Base-by-base conservation (phyloP, 2,113 vertebrate genomes). In the Zeus faber region DNA sequence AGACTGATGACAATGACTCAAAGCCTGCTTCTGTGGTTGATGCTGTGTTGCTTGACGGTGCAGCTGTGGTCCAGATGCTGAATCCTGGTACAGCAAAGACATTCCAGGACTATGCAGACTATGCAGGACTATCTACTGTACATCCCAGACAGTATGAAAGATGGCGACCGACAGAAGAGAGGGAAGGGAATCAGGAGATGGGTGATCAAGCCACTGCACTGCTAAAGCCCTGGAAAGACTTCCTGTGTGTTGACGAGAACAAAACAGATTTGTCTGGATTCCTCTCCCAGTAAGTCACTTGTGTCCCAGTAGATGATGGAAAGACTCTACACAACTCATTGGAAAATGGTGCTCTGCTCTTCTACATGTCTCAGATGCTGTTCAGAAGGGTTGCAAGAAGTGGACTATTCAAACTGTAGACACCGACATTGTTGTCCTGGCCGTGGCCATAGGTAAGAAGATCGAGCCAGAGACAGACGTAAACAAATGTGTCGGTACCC, bases 101-200 rank as follows among this genome's bases (percentile, higher is more conserved):
- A 3, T 18, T 25, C 20, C 50, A 35, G 27, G 50, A 14, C 33
- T 29, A 4, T 5, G 4, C 27, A 29, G 4, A 29, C 4, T 5
- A 29, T 9, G 4, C 9, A 9, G 27, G 4, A 13, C 27, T 17
- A 18, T 21, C 46, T 27, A 11, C n/a, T 20, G 24, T 58, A 58
- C 41, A 47, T 47, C 16, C 57, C 45, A 39, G 57, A 49, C 22
- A 37, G 45, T 18, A 17, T 60, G 17, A 60, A 60, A 50, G 27
- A 21, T 2, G 16, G 29, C 23, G 23, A 9, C 10, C 6, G 46
- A 51, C 29, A 33, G 18, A 53, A 53, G n/a, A 35, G 23, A 37
- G 46, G 37, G 46, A 51, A 41, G 39, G 54, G 44, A 27, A 27
- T 60, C 9, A 24, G n/a, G 45, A 20, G 24, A 35, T n/a, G 45